These are phyloP conservation scores for Ommatoiulus sabulosus DNA, from an alignment of 2,888 invertebrate genomes.

Conservation along the genomic window DNA sequence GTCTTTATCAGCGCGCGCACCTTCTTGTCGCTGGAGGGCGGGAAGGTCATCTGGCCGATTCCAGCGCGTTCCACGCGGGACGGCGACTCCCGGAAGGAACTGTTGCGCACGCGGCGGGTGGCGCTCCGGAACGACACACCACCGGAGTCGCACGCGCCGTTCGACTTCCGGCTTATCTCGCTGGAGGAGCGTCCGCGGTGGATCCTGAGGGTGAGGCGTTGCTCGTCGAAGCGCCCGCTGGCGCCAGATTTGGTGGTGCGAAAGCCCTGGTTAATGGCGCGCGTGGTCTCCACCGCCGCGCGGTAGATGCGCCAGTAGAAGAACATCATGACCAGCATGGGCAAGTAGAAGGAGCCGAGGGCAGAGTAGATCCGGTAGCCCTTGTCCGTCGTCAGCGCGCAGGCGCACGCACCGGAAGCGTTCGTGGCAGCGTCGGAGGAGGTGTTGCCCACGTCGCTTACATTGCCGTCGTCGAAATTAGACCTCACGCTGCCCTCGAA, in stretches of 20 bases:
- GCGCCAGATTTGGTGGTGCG: conserved; percentile 65
- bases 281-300: conserved; percentile 92
- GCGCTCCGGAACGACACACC: neutral
- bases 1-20: neutral
- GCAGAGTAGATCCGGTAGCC: conserved; percentile 98
- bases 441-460: neutral
- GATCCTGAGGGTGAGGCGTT: conserved; percentile 89
- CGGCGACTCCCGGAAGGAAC: conserved; percentile 19
- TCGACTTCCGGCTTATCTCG: conserved; percentile 57
- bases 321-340: conserved; percentile 97
- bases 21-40: conserved; percentile 52
- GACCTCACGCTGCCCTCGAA: neutral
- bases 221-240: conserved; percentile 84
- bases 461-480: neutral
- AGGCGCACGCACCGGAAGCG: conserved; percentile 82
- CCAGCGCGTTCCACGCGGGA: neutral
- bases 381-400: conserved; percentile 91
- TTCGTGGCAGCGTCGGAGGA: conserved; percentile 63
- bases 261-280: conserved; percentile 82
- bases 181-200: conserved; percentile 77
- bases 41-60: conserved; percentile 32
- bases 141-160: conserved; percentile 55
- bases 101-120: conserved; percentile 31
- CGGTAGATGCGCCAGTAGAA: conserved; percentile 98
- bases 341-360: conserved; percentile 97